phyloP scores from a whole-genome alignment of 2,113 vertebrate genomes.

The Origma solitaria region DNA sequence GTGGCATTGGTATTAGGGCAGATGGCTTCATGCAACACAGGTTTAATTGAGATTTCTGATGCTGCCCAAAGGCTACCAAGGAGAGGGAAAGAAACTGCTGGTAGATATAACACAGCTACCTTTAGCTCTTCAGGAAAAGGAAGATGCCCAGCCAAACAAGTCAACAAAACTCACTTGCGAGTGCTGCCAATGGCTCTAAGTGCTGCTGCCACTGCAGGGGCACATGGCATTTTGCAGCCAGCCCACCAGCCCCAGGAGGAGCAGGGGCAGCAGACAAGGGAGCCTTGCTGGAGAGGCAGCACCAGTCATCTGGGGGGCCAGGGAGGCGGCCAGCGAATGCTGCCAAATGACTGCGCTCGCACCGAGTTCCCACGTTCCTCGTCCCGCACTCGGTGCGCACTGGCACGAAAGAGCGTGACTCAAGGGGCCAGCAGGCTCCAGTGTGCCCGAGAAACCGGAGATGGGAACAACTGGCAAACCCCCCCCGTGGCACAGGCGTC shows the following conservation, averaged over 20 bases:
- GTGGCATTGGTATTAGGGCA: not conserved
- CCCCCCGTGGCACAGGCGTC: fast-evolving
- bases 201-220: not conserved
- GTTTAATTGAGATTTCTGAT: not conserved
- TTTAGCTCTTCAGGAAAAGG: not conserved
- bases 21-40: not conserved
- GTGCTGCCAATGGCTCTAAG: not conserved
- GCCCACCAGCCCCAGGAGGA: not conserved
- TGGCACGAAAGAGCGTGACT: not conserved
- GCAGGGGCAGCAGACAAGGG: not conserved
- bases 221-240: fast-evolving
- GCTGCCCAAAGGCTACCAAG: not conserved
- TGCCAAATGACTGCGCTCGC: fast-evolving
- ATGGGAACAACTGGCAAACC: conserved; percentile 14
- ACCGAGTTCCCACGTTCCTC: not conserved
- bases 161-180: not conserved
- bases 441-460: conserved; percentile 18
- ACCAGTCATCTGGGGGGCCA: fast-evolving
- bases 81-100: not conserved
- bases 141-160: not conserved
- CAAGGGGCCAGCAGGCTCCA: conserved; percentile 9
- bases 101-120: not conserved
- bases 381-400: fast-evolving
- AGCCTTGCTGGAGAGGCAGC: not conserved
- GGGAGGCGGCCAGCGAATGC: not conserved